Conservation (phyloP, 1,140 invertebrate genomes). For the Rhopalosiphum padi region DNA sequence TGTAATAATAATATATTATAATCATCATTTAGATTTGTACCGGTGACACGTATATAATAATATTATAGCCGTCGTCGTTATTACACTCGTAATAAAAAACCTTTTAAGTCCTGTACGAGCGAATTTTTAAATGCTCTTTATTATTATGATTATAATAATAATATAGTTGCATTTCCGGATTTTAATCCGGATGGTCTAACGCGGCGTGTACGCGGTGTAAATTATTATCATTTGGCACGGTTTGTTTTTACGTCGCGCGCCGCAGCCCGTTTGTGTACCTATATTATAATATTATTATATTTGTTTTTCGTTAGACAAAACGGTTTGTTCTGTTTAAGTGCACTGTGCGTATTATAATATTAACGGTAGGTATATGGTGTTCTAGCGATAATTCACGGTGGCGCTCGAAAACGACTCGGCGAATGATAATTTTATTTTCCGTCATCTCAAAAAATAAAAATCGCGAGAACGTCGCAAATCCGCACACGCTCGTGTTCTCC, state of each 20-base stretch:
- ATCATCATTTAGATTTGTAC: slow-evolving; percentile 31
- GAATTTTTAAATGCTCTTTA: slow-evolving; percentile 33
- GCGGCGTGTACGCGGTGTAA: not conserved
- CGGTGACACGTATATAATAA: not conserved
- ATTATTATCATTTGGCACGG: slow-evolving; percentile 4
- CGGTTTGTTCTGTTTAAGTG: not conserved
- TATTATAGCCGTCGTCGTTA: not conserved
- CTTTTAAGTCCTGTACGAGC: not conserved
- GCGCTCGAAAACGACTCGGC: not conserved
- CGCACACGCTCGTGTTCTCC: too few relatives aligned
- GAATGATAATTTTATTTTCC: not conserved
- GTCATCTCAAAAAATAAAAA: not conserved
- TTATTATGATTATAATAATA: not conserved
- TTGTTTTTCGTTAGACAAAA: slow-evolving; percentile 30
- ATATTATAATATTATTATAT: not conserved
- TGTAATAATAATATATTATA: not conserved
- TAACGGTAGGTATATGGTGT: not conserved
- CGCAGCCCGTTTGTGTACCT: not conserved
- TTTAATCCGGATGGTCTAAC: slow-evolving; percentile 1
- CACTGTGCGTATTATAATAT: not conserved
- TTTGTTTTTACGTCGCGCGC: not conserved
- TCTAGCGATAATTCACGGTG: not conserved
- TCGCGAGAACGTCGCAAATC: not conserved
- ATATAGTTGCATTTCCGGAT: not conserved
- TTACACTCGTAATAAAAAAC: slow-evolving; percentile 29